Evolutionary conservation across 2,113 vertebrate species (phyloP).

Genomic region (Lota lota): DNA sequence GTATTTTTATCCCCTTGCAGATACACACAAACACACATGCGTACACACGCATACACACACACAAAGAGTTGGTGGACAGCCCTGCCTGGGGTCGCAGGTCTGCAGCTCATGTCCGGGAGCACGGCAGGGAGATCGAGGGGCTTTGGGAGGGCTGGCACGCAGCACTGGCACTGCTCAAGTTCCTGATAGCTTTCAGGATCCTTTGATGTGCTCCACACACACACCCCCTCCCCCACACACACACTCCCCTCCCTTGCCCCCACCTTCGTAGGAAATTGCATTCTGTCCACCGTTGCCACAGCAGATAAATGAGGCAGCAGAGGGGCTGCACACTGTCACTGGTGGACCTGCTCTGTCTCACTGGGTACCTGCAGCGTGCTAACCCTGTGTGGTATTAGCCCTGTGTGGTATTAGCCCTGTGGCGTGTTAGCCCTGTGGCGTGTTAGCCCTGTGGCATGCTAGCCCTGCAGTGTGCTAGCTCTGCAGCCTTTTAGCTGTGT

Average conservation of each 20-base stretch:
- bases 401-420: too few relatives aligned
- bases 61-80: neutral
- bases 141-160: constrained; percentile 68
- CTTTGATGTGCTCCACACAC: constrained; percentile 75
- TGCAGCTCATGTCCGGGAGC: constrained; percentile 49
- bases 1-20: constrained; percentile 69
- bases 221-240: constrained; percentile 32
- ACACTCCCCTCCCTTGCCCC: constrained; percentile 42
- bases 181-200: constrained; percentile 61
- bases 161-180: constrained; percentile 65
- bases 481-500: too few relatives aligned
- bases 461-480: too few relatives aligned
- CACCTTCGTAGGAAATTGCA: constrained; percentile 78
- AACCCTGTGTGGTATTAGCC: constrained; percentile 42
- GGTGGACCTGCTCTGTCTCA: constrained; percentile 71
- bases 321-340: constrained; percentile 69
- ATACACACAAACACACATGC: constrained; percentile 24
- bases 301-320: constrained; percentile 75
- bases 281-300: constrained; percentile 71
- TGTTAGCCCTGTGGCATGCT: constrained; percentile 52
- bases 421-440: constrained; percentile 48
- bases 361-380: constrained; percentile 63
- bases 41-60: constrained; percentile 21
- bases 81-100: constrained; percentile 28
- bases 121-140: constrained; percentile 59